Conservation (phyloP, 1,140 invertebrate species). For the Megalonaias nervosa region DNA sequence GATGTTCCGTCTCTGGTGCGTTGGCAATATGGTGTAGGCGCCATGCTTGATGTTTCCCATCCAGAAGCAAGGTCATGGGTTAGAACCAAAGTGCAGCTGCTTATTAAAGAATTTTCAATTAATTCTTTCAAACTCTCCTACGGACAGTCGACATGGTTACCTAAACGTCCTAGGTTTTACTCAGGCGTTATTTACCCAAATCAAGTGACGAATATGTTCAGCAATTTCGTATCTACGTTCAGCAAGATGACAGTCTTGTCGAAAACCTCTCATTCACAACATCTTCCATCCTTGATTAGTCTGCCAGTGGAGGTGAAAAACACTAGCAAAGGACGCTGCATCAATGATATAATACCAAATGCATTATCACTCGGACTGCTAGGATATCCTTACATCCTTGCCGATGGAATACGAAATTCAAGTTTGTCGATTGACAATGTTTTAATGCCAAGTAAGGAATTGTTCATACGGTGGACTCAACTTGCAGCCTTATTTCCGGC, state of each 20-base stretch:
- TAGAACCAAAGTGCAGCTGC: slow-evolving; percentile 74
- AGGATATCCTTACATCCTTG: slow-evolving; percentile 88
- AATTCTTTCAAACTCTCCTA: slow-evolving; percentile 94
- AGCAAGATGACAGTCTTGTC: slow-evolving; percentile 40
- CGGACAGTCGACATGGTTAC: slow-evolving; percentile 89
- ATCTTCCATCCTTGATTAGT: slow-evolving; percentile 42
- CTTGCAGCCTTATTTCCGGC: slow-evolving; percentile 89
- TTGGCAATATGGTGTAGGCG: slow-evolving; percentile 82
- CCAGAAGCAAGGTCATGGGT: slow-evolving; percentile 79
- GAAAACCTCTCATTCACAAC: slow-evolving; percentile 52
- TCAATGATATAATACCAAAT: slow-evolving; percentile 79
- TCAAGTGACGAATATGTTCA: slow-evolving; percentile 38
- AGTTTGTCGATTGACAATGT: slow-evolving; percentile 11
- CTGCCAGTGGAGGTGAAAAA: slow-evolving; percentile 28
- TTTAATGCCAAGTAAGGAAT: slow-evolving; percentile 79
- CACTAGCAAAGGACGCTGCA: slow-evolving; percentile 24
- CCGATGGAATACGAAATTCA: slow-evolving; percentile 71
- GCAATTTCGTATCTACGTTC: slow-evolving; percentile 41
- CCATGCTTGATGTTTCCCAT: slow-evolving; percentile 63
- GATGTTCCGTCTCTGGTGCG: slow-evolving; percentile 75
- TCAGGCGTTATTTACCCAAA: slow-evolving; percentile 39
- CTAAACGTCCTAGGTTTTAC: slow-evolving; percentile 68
- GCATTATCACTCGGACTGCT: slow-evolving; percentile 86
- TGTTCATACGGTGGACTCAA: slow-evolving; percentile 94
- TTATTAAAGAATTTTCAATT: slow-evolving; percentile 79